These are phyloP conservation scores for Aphis gossypii DNA, from an alignment of 1,140 invertebrate genomes.

Conservation along the genomic window DNA sequence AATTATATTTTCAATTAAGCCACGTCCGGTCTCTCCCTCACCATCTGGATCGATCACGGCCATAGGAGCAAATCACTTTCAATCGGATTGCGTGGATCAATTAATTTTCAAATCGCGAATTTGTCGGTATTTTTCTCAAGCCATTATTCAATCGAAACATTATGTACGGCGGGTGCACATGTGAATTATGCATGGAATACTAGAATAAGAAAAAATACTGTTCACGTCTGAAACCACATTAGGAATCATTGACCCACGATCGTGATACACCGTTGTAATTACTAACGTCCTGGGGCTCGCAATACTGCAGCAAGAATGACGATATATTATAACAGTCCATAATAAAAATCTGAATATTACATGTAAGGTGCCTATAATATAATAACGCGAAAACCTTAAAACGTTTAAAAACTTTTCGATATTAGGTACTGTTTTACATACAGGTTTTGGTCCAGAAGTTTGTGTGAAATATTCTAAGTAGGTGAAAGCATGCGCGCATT, in stretches of 20 bases:
- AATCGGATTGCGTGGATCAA: background rate
- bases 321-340: background rate
- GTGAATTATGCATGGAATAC: constrained; percentile 36
- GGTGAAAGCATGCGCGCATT: constrained; percentile 50
- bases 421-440: constrained; percentile 12
- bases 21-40: constrained; percentile 22
- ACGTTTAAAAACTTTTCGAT: constrained; percentile 21
- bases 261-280: constrained; percentile 54
- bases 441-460: constrained; percentile 29
- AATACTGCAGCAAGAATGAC: background rate
- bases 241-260: constrained; percentile 56
- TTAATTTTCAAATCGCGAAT: constrained; percentile 39
- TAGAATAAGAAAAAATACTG: constrained; percentile 23
- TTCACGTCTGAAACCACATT: constrained; percentile 11
- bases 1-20: constrained; percentile 10
- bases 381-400: constrained; percentile 11
- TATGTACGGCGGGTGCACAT: background rate
- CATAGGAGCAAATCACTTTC: background rate
- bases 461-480: constrained; percentile 19
- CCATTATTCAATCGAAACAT: background rate
- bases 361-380: background rate
- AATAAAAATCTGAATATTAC: constrained; percentile 10
- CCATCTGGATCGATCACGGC: background rate
- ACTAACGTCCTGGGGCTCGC: constrained; percentile 36
- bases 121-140: background rate